These are phyloP conservation scores for Drosophila neoperkinsi DNA, from an alignment of 2,888 invertebrate genomes.

Conservation along the genomic window DNA sequence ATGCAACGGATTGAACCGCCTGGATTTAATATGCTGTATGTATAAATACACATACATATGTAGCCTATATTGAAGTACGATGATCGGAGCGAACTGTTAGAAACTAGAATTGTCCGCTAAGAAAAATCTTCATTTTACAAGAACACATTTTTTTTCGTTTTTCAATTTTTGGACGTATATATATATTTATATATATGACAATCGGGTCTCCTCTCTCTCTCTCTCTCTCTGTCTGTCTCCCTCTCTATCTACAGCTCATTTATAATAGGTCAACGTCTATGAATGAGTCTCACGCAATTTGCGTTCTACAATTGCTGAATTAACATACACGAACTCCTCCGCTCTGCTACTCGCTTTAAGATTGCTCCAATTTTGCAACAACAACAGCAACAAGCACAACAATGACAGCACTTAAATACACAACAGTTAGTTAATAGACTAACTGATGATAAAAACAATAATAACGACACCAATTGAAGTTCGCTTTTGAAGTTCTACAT, in stretches of 20 bases:
- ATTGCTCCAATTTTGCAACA: slow-evolving; percentile 37
- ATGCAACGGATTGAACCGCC: background rate
- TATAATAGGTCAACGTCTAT: slow-evolving; percentile 49
- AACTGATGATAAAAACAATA: slow-evolving; percentile 9
- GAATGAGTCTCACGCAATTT: slow-evolving; percentile 68
- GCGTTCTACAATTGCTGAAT: slow-evolving; percentile 64
- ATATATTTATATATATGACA: background rate
- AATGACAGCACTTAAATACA: slow-evolving; percentile 38
- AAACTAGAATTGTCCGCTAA: background rate
- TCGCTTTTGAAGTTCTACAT: background rate
- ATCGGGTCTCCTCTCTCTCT: background rate
- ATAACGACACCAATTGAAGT: slow-evolving; percentile 9
- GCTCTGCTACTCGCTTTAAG: slow-evolving; percentile 10
- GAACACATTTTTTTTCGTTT: background rate
- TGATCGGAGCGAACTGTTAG: background rate
- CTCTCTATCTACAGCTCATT: background rate
- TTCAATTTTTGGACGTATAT: background rate
- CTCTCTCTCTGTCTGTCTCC: no score
- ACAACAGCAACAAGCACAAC: slow-evolving; percentile 9
- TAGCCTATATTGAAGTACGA: background rate
- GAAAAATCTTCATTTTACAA: background rate
- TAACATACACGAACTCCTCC: slow-evolving; percentile 38
- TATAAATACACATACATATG: background rate
- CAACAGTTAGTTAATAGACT: slow-evolving; percentile 39
- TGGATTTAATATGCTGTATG: background rate